These are phyloP conservation scores for Tenrec ecaudatus DNA, from an alignment of 2,113 vertebrate genomes.

Conservation along the genomic window DNA sequence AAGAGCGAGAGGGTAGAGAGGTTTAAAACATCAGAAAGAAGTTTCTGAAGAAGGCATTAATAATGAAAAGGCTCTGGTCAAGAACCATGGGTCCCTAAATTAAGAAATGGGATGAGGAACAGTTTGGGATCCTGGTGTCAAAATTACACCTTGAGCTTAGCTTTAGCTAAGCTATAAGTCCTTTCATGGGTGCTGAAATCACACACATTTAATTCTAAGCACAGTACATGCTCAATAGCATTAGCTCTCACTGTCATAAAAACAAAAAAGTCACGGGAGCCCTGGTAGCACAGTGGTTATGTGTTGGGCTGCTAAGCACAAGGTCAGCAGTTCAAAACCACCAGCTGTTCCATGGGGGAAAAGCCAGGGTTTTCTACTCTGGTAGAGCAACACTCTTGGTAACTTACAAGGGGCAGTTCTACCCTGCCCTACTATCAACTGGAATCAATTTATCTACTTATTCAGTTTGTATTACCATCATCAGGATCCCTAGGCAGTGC, in stretches of 20 bases:
- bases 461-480: not conserved
- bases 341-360: too few species aligned
- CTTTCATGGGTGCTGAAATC: too few species aligned
- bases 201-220: not conserved
- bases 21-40: slow-evolving; percentile 12
- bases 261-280: too few species aligned
- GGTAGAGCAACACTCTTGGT: too few species aligned
- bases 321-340: too few species aligned
- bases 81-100: not conserved
- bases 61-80: not conserved
- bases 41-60: not conserved
- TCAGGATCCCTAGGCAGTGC: not conserved
- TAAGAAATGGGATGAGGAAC: not conserved
- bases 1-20: not conserved
- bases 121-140: not conserved
- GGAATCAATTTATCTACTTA: too few species aligned
- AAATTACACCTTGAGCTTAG: not conserved
- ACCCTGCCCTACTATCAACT: too few species aligned
- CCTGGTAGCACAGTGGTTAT: too few species aligned
- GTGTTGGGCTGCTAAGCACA: too few species aligned
- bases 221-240: not conserved
- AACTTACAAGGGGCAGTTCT: too few species aligned
- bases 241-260: too few species aligned
- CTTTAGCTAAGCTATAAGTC: not conserved
- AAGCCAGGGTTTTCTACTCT: too few species aligned